phyloP scores from a whole-genome alignment of 2,113 vertebrate species.

The Gymnobelideus leadbeateri region DNA sequence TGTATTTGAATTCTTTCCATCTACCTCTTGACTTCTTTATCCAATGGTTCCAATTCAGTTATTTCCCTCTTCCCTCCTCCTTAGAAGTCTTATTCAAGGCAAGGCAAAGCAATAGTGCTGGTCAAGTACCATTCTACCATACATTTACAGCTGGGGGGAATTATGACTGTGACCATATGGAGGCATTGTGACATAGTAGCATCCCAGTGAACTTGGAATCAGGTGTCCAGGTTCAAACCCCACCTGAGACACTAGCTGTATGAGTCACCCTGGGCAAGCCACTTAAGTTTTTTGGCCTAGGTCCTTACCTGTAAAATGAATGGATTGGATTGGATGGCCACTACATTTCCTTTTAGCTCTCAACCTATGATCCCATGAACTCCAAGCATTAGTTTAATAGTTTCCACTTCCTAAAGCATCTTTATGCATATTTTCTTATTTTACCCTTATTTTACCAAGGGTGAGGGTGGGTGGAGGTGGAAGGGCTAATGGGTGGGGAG shows the following conservation, averaged over 20 bases:
- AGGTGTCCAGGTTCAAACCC: neutral
- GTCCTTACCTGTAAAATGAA: neutral
- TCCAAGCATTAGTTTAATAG: neutral
- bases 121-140: neutral
- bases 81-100: slow-evolving; percentile 14
- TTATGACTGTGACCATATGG: slow-evolving; percentile 4
- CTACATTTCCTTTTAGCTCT: neutral
- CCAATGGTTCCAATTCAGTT: slow-evolving; percentile 11
- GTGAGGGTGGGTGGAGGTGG: neutral
- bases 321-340: neutral
- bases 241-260: neutral
- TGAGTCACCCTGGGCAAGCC: neutral
- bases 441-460: neutral
- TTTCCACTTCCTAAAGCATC: slow-evolving; percentile 35
- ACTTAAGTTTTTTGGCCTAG: neutral
- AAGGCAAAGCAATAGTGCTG: neutral
- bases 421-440: slow-evolving; percentile 39
- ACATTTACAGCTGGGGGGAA: slow-evolving; percentile 25
- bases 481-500: neutral
- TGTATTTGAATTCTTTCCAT: neutral
- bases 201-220: neutral
- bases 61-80: neutral
- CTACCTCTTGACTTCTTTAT: slow-evolving; percentile 31
- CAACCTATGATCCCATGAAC: neutral
- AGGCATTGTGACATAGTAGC: neutral